These are phyloP conservation scores for Mirza zaza DNA, from an alignment of 2,113 vertebrate genomes.

Conservation along the genomic window DNA sequence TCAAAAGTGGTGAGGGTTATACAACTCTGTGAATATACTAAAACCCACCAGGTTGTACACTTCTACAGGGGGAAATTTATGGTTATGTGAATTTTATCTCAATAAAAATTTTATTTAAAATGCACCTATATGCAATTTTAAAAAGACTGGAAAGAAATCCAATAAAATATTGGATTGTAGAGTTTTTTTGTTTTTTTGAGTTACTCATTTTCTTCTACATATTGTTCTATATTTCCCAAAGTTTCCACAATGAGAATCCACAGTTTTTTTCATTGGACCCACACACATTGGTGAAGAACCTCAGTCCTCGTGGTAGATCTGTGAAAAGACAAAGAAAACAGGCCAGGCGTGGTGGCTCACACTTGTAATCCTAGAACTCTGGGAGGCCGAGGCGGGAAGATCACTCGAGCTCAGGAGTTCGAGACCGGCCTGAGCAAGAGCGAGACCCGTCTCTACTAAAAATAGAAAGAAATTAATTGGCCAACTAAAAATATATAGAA, in stretches of 20 bases:
- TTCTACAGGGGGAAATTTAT: background rate
- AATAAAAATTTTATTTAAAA: slow-evolving; percentile 18
- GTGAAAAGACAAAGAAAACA: background rate
- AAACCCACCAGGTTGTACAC: background rate
- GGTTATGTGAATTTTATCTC: background rate
- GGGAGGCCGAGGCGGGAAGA: too few relatives aligned
- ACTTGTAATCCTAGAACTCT: too few relatives aligned
- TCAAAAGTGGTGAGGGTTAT: background rate
- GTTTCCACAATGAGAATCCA: background rate
- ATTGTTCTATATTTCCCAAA: background rate
- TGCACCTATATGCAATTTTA: background rate
- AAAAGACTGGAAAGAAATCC: background rate
- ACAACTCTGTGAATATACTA: background rate
- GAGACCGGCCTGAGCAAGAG: too few relatives aligned
- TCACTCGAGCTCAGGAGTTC: too few relatives aligned
- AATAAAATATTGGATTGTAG: background rate
- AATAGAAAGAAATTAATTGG: too few relatives aligned
- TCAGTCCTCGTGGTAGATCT: background rate
- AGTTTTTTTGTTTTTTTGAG: background rate
- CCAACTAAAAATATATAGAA: too few relatives aligned
- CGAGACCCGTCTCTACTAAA: too few relatives aligned
- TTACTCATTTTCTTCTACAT: background rate
- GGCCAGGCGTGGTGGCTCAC: background rate
- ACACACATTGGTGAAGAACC: background rate
- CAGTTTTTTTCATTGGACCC: background rate